A percentile compares a stretch with the other conserved stretches of the same genome.
Conservation (phyloP, 2,888 invertebrate genomes). For the Cosmia pyralina region DNA sequence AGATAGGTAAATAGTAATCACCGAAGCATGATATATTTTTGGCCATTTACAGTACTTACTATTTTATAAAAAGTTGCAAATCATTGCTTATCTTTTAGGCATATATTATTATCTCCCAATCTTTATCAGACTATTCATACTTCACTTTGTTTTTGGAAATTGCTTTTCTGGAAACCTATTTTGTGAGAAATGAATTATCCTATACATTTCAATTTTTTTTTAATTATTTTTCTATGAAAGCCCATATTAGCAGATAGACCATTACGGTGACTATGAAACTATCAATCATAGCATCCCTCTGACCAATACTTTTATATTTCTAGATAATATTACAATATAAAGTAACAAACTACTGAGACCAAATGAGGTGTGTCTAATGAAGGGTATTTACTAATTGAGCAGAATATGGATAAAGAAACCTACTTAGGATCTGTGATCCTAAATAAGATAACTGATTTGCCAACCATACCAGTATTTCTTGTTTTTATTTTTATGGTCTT, state of each 20-base stretch:
- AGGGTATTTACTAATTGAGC: background rate
- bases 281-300: background rate
- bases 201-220: background rate
- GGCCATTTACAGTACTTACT: background rate
- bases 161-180: background rate
- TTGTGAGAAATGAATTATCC: background rate
- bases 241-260: background rate
- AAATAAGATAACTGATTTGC: slow-evolving; percentile 5
- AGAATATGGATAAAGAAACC: slow-evolving; percentile 3
- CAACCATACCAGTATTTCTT: slow-evolving; percentile 28
- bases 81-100: slow-evolving; percentile 35
- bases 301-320: slow-evolving; percentile 22
- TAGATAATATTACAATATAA: slow-evolving; percentile 21
- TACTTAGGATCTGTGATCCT: background rate
- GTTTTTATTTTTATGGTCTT: slow-evolving; percentile 26
- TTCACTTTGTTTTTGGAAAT: slow-evolving; percentile 22
- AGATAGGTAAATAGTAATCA: background rate
- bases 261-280: background rate
- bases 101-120: slow-evolving; percentile 15
- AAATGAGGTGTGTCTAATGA: background rate
- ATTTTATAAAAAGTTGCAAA: slow-evolving; percentile 18
- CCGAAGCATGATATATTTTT: background rate
- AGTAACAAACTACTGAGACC: background rate
- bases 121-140: slow-evolving; percentile 11
- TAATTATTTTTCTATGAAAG: background rate